Conservation (phyloP, 2,797 vertebrate species). For the Dallia pectoralis region DNA sequence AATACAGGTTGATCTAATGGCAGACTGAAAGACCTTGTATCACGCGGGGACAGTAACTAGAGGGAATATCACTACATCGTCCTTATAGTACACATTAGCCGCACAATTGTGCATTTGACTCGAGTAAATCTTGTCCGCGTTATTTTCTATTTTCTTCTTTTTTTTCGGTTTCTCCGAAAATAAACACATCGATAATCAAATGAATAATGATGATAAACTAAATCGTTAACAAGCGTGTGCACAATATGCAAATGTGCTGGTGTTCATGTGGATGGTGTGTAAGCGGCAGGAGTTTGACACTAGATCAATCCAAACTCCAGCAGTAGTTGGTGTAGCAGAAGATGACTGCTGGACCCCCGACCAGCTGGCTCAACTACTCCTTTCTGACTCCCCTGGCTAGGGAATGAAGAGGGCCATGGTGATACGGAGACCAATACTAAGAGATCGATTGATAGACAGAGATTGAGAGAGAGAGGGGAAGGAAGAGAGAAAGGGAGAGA, state of each 20-base stretch:
- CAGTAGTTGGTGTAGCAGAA: constrained; percentile 38
- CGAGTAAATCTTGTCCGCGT: neutral
- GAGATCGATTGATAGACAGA: constrained; percentile 22
- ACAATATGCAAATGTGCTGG: neutral
- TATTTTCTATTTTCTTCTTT: neutral
- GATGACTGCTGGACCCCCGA: constrained; percentile 63
- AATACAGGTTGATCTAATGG: constrained; percentile 65
- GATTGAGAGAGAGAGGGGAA: constrained; percentile 36
- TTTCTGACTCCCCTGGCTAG: constrained; percentile 50
- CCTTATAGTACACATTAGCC: constrained; percentile 71
- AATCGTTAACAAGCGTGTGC: neutral
- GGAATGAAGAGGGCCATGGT: constrained; percentile 25
- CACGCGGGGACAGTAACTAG: constrained; percentile 74
- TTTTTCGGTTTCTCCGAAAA: neutral
- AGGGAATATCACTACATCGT: constrained; percentile 72
- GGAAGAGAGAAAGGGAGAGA: constrained; percentile 22
- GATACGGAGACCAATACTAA: neutral
- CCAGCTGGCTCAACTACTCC: constrained; percentile 59
- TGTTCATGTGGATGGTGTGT: constrained; percentile 18
- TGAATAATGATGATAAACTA: neutral
- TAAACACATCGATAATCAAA: neutral
- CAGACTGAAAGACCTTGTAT: constrained; percentile 64
- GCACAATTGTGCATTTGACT: constrained; percentile 40
- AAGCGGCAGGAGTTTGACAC: constrained; percentile 46
- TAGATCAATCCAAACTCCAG: constrained; percentile 43